phyloP scores from a whole-genome alignment of 2,888 invertebrate species.

The Endotricha flammealis region DNA sequence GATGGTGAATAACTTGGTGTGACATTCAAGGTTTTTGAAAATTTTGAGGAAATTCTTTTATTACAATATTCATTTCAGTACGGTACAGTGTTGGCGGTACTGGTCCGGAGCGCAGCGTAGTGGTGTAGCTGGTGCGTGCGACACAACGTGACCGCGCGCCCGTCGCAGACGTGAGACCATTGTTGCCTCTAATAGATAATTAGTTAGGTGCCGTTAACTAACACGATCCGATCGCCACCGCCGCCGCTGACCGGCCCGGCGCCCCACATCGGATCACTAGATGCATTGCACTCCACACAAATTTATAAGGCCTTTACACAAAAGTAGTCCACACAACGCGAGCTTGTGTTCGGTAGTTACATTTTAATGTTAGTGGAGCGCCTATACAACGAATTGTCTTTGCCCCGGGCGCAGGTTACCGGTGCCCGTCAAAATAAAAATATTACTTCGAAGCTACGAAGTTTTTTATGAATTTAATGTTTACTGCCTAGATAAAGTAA shows the following conservation, averaged over 20 bases:
- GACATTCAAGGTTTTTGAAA: too few species aligned
- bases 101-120: not conserved
- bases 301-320: conserved; percentile 32
- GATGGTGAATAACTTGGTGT: too few species aligned
- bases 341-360: conserved; percentile 26
- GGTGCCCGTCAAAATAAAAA: conserved; percentile 8
- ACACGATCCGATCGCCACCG: conserved; percentile 56
- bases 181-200: conserved; percentile 73
- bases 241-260: conserved; percentile 29
- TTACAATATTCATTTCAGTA: too few species aligned
- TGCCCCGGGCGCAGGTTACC: conserved; percentile 8
- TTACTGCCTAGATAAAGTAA: too few species aligned
- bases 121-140: conserved; percentile 31
- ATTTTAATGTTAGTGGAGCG: conserved; percentile 12
- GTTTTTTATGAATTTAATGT: too few species aligned
- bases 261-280: conserved; percentile 49
- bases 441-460: too few species aligned
- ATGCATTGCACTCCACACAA: conserved; percentile 36
- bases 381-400: conserved; percentile 6
- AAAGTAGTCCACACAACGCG: conserved; percentile 37
- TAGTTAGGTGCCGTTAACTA: conserved; percentile 70
- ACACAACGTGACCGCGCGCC: conserved; percentile 41
- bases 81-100: too few species aligned
- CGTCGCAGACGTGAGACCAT: conserved; percentile 61
- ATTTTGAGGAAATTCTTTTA: too few species aligned